These are phyloP conservation scores for Rhopalosiphum maidis DNA, from an alignment of 1,140 invertebrate species.

Conservation along the genomic window DNA sequence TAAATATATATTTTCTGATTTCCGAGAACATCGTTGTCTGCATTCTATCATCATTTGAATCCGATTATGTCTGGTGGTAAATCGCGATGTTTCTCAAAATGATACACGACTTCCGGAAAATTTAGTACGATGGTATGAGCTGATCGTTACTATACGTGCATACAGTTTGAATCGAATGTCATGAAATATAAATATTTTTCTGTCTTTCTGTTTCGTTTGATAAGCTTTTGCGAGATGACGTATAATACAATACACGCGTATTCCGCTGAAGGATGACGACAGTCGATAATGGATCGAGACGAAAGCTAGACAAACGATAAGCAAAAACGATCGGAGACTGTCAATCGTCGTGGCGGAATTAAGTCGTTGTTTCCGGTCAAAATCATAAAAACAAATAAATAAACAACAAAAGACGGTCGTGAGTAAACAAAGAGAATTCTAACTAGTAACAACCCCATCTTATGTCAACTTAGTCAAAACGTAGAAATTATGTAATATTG, in stretches of 20 bases:
- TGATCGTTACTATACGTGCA: background rate
- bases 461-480: background rate
- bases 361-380: background rate
- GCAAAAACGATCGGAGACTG: background rate
- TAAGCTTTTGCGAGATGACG: background rate
- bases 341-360: background rate
- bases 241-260: background rate
- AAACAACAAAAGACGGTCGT: background rate
- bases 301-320: background rate
- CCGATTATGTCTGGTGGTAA: background rate
- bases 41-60: background rate
- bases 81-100: background rate
- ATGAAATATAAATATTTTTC: background rate
- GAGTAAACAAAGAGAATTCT: background rate
- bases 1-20: background rate
- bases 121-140: background rate
- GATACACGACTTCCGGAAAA: background rate
- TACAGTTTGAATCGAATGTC: no score
- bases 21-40: background rate
- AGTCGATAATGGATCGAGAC: background rate
- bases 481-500: background rate
- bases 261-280: background rate
- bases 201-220: background rate
- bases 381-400: background rate
- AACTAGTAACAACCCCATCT: background rate